Conservation (phyloP, 2,888 invertebrate species). For the Diarsia dahlii region DNA sequence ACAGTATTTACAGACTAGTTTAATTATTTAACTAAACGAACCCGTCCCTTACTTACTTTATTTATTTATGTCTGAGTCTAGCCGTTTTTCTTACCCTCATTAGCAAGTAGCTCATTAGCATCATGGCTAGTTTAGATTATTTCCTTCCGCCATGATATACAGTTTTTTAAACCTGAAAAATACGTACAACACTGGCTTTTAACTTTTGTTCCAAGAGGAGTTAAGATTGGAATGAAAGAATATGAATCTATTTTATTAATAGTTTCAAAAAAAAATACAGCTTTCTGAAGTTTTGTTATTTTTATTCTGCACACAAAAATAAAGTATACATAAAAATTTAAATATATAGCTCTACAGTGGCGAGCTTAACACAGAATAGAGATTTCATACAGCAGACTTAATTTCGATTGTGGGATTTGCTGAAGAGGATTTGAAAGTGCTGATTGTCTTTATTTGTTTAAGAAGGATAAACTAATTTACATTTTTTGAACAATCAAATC, state of each 20-base stretch:
- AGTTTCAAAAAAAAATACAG: not conserved
- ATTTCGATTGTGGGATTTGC: too few species aligned
- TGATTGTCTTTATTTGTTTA: too few species aligned
- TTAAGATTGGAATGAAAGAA: not conserved
- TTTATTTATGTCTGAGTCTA: slow-evolving; percentile 44
- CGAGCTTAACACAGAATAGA: too few species aligned
- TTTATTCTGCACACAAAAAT: too few species aligned
- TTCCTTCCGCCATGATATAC: slow-evolving; percentile 29
- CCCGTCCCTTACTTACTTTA: not conserved
- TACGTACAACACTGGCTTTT: not conserved
- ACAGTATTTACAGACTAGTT: not conserved
- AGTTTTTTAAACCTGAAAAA: slow-evolving; percentile 18
- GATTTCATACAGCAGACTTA: too few species aligned
- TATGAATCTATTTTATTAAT: not conserved
- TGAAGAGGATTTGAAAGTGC: too few species aligned
- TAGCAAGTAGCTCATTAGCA: slow-evolving; percentile 50
- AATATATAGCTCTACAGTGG: too few species aligned
- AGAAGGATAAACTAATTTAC: too few species aligned
- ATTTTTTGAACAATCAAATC: too few species aligned
- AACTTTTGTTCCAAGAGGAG: not conserved
- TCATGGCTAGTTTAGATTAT: slow-evolving; percentile 19
- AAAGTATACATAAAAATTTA: too few species aligned
- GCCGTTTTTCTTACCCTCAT: slow-evolving; percentile 57
- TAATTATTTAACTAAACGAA: slow-evolving; percentile 3
- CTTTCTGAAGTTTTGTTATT: too few species aligned